Base-by-base conservation (phyloP, 1,140 invertebrate genomes). In the Penaeus vannamei region DNA sequence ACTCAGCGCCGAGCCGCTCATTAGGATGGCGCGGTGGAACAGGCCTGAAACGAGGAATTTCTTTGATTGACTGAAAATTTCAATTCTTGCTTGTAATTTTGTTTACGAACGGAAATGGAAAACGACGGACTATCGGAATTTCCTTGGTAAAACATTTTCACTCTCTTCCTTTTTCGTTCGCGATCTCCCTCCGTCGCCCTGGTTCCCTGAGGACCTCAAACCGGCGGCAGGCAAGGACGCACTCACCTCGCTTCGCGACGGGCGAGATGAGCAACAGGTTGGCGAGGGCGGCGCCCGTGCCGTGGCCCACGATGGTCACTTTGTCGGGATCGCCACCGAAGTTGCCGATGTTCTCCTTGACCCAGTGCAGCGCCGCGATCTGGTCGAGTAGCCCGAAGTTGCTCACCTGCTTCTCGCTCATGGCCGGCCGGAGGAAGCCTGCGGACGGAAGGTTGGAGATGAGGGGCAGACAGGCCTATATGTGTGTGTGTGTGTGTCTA, bases 281-380 rank as follows among this genome's bases (percentile, higher is more conserved):
- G 83, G 97, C 96, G 92, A 97, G 97, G 60, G 97, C 97, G 0
- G 98, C 97, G 0, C 98, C 98, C 1, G 97, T 98, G 77, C 97
- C 97, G 92, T 99, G 98, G 0, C 98, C 98, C 93, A 99, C 96
- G 23, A 99, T 92, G 0, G 98, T 99, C 3, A 99, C 96, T 0
- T 94, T 95, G 20, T 93, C 91, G 0, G 96, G 95, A 94, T 99
- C 93, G 10, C 94, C 94, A 79, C 93, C 92, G 91, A 94, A 94
- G 87, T 92, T 92, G 12, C 82, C 92, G 29, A 94, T 94, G 91
- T 94, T 94, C 87, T 94, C 93, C 86, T 96, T 96, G 61, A 99
- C 94, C 97, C 97, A 98, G 90, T 97, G 94, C 22, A 98, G 93
- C 0, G 97, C 97, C 0, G 97, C 97, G 89, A 97, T 95, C 93